A percentile compares a stretch with the other conserved stretches of the same genome.
Evolutionary conservation across 2,888 invertebrate genomes (phyloP).

Genomic region (Cephalotes varians): DNA sequence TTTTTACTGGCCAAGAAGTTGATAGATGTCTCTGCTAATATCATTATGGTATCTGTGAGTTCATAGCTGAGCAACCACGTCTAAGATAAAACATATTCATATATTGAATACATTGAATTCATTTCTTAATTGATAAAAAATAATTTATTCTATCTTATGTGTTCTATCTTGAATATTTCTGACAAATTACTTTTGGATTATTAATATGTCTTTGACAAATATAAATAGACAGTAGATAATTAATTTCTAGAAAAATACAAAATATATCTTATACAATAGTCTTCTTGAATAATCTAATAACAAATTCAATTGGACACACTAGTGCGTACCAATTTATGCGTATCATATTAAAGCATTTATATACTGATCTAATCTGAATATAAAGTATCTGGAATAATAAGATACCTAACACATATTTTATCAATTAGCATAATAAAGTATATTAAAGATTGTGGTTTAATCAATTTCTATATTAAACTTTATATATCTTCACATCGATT

Average conservation of each 20-base stretch:
- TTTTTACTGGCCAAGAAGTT: slow-evolving; percentile 98
- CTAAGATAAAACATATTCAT: slow-evolving; percentile 85
- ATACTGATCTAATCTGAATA: no score
- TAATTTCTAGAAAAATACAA: not conserved
- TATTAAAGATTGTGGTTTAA: no score
- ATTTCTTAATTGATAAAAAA: not conserved
- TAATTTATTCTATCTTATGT: not conserved
- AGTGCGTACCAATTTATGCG: no score
- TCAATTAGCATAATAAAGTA: no score
- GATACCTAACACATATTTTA: no score
- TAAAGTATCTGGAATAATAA: no score
- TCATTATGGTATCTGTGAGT: slow-evolving; percentile 97
- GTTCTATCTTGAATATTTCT: not conserved
- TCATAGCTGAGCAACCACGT: slow-evolving; percentile 99
- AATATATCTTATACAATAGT: not conserved
- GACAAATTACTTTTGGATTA: not conserved
- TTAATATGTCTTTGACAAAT: not conserved
- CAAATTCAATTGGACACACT: no score
- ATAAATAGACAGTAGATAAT: not conserved
- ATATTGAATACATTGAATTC: not conserved
- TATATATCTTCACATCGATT: no score
- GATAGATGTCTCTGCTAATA: slow-evolving; percentile 94
- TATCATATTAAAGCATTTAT: no score
- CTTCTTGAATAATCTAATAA: not conserved
- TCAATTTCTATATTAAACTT: no score